These are phyloP conservation scores for Molossus molossus DNA, from an alignment of 2,797 vertebrate genomes.

Conservation along the genomic window DNA sequence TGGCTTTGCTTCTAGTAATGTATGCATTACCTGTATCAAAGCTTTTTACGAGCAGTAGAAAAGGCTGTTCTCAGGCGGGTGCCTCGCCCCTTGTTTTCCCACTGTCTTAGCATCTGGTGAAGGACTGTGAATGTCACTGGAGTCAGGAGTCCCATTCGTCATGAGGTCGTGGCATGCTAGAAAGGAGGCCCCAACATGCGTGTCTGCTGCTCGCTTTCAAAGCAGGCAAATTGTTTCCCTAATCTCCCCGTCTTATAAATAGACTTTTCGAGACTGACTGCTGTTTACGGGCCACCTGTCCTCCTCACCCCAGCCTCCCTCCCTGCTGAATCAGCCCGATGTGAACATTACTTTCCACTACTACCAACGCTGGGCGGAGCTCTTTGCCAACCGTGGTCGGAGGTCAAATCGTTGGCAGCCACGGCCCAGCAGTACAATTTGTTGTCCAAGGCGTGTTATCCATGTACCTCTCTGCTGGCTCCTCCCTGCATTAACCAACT, in stretches of 20 bases:
- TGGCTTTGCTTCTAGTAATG: neutral
- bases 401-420: slow-evolving; percentile 64
- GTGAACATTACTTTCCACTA: slow-evolving; percentile 62
- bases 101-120: slow-evolving; percentile 42
- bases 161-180: neutral
- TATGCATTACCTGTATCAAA: neutral
- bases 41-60: neutral
- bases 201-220: slow-evolving; percentile 64
- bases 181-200: slow-evolving; percentile 17
- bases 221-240: slow-evolving; percentile 77
- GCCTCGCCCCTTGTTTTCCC: slow-evolving; percentile 44
- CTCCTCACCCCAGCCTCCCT: slow-evolving; percentile 68
- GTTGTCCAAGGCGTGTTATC: neutral
- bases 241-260: slow-evolving; percentile 73
- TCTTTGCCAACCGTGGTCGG: neutral
- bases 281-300: slow-evolving; percentile 83
- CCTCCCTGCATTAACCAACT: neutral
- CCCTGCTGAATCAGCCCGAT: slow-evolving; percentile 76
- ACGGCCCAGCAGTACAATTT: neutral
- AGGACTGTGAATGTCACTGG: slow-evolving; percentile 74
- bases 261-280: slow-evolving; percentile 71
- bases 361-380: neutral
- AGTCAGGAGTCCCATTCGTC: slow-evolving; percentile 68
- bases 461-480: neutral
- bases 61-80: neutral